Percentiles rank a stretch among this genome's conserved stretches.
Evolutionary conservation across 2,888 invertebrate species (phyloP).

Genomic region (Lasioglossum malachurum): DNA sequence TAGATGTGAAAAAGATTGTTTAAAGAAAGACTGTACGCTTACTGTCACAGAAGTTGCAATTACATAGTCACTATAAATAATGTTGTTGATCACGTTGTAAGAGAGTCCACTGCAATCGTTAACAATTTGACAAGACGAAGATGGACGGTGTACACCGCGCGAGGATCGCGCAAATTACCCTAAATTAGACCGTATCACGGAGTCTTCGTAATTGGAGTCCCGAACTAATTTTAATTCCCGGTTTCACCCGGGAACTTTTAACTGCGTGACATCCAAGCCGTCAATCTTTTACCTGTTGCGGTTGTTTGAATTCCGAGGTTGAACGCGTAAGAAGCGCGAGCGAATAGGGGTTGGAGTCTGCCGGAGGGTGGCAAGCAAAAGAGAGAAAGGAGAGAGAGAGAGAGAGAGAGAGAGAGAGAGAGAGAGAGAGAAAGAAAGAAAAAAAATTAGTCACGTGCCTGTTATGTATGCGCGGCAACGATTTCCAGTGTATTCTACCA

Average conservation of each 20-base stretch:
- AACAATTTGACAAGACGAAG: neutral
- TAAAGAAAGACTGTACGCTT: no score
- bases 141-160: neutral
- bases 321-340: constrained; percentile 11
- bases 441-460: constrained; percentile 53
- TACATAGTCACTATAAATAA: no score
- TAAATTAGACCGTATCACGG: neutral
- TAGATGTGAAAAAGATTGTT: no score
- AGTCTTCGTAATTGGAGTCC: neutral
- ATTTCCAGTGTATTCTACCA: constrained; percentile 49
- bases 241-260: neutral
- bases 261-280: constrained; percentile 10
- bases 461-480: constrained; percentile 44
- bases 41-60: no score
- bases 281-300: constrained; percentile 44
- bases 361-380: neutral
- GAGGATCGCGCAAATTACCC: neutral
- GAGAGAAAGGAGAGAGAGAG: neutral
- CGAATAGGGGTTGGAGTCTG: neutral
- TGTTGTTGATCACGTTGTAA: no score
- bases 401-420: no score
- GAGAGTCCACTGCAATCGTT: neutral
- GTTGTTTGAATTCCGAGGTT: constrained; percentile 22
- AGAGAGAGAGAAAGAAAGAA: neutral
- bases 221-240: constrained; percentile 7